These are phyloP conservation scores for Sciurus niger DNA, from an alignment of 2,113 vertebrate genomes.

Conservation along the genomic window DNA sequence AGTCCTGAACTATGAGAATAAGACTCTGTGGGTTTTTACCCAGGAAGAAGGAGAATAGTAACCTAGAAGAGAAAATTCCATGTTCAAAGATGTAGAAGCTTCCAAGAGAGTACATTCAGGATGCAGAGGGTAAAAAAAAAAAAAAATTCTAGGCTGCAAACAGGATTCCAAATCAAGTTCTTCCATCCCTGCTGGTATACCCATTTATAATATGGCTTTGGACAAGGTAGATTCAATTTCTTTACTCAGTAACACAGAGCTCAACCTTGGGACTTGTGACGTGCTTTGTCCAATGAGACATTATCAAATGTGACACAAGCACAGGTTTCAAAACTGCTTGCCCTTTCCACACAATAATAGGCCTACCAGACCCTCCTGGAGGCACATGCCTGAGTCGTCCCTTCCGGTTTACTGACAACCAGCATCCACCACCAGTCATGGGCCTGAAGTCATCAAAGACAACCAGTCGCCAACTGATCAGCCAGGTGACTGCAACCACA, in stretches of 20 bases:
- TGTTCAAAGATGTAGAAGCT: background rate
- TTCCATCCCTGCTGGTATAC: background rate
- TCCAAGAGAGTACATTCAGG: background rate
- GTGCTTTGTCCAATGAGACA: background rate
- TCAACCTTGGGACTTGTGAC: background rate
- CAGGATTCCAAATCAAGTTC: background rate
- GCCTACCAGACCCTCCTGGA: fast-evolving
- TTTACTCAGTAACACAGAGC: background rate
- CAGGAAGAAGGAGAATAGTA: background rate
- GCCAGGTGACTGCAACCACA: background rate
- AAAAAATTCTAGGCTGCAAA: background rate
- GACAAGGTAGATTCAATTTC: background rate
- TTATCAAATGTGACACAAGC: background rate
- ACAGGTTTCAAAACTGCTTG: background rate
- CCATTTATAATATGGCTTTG: background rate
- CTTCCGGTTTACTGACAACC: background rate
- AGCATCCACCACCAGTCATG: background rate
- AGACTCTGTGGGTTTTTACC: background rate
- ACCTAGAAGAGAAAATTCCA: background rate
- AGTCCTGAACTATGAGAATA: background rate
- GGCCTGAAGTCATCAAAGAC: background rate
- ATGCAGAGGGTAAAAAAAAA: background rate
- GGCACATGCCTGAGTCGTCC: background rate
- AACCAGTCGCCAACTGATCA: background rate
- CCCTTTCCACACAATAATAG: background rate